Base-by-base conservation (phyloP, 2,113 vertebrate genomes). In the Melanerpes aurifrons region DNA sequence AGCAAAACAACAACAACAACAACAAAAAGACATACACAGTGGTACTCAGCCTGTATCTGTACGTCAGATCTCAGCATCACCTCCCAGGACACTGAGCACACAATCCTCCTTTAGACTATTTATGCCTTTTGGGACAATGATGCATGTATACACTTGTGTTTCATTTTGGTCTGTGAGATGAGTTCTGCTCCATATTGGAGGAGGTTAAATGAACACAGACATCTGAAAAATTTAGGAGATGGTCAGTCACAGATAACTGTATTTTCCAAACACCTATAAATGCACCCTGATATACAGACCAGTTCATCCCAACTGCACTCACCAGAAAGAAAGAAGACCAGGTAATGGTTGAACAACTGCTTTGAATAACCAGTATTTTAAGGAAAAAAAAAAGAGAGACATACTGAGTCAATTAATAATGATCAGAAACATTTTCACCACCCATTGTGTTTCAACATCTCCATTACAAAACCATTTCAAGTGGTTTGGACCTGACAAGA, bases 391-490 rank as follows among this genome's bases (percentile, higher is more conserved):
- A 61, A 69, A 37, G 37, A 37, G 20, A 45, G 3, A 64, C 58
- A 87, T 32, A 82, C 15, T 59, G 73, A 88, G 43, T 69, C 70
- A 87, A 88, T 90, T 88, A 86, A 79, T 86, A 90, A 81, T 40
- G 92, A 95, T 89, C 40, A 86, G 79, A 90, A 95, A 92, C 45
- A 86, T 79, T 88, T 94, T 77, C 73, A 93, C 67, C 67, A 84
- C 77, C 64, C 76, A 48, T 48, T 48, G 47, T 48, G 47, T 48
- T 48, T 48, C 47, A 48, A 48, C 48, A 48, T 48, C 48, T 87
- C 90, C 64, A 76, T 76, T 79, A 94, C 69, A 94, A 94, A 94
- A 90, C 26, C 56, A 79, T 84, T 96, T 89, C 67, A 78, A 96
- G 81, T 61, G 50, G 50, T 43, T 94, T 79, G 59, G 83, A 90